Percentiles rank a stretch among this genome's conserved stretches.
phyloP scores from a whole-genome alignment of 2,888 invertebrate species.

The Sericinus montela region DNA sequence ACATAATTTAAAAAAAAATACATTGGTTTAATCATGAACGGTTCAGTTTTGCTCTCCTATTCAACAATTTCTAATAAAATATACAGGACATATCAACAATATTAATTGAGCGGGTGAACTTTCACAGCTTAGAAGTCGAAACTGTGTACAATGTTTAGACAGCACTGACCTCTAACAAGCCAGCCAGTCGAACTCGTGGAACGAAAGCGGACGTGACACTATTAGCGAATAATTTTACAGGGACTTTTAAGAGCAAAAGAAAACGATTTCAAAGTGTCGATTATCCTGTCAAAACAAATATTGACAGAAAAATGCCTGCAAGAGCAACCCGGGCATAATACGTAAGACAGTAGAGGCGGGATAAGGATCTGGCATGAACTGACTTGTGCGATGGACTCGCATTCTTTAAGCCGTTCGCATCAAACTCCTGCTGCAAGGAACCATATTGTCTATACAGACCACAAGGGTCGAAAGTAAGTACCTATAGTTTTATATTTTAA shows the following conservation, averaged over 20 bases:
- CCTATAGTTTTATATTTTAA: conserved; percentile 19
- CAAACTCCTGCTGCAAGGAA: conserved; percentile 66
- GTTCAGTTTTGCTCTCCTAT: too few species aligned
- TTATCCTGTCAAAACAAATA: conserved; percentile 18
- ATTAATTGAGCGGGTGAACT: conserved; percentile 65
- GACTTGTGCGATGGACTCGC: conserved; percentile 52
- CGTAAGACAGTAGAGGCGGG: background rate
- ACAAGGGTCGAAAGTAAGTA: conserved; percentile 76
- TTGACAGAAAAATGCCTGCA: conserved; percentile 28
- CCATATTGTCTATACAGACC: conserved; percentile 75
- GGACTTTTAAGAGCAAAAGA: conserved; percentile 48
- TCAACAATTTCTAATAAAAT: conserved; percentile 23
- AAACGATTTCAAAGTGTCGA: conserved; percentile 47
- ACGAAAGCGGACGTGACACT: conserved; percentile 38
- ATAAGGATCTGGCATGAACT: conserved; percentile 11
- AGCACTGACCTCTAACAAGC: conserved; percentile 67
- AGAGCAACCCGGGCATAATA: conserved; percentile 12
- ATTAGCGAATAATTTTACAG: conserved; percentile 54
- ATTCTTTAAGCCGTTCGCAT: conserved; percentile 51
- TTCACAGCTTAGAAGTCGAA: conserved; percentile 66
- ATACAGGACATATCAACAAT: conserved; percentile 53
- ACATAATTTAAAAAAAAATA: too few species aligned
- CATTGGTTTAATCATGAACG: too few species aligned
- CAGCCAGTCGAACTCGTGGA: conserved; percentile 68
- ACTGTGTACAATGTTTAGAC: conserved; percentile 63